Conservation (phyloP, 2,797 vertebrate species). For the Karalla daura region DNA sequence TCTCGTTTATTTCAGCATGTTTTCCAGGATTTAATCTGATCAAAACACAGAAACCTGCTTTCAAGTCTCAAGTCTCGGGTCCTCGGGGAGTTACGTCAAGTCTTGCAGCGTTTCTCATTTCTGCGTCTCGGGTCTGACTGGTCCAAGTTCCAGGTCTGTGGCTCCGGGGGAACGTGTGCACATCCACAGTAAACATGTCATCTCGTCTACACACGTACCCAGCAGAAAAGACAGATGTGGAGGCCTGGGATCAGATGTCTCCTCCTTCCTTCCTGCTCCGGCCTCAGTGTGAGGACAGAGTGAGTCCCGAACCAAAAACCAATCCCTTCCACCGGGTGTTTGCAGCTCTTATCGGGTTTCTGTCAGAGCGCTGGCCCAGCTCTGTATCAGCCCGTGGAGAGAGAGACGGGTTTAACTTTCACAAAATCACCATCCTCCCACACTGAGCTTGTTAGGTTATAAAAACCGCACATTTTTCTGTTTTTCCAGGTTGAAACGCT, state of each 20-base stretch:
- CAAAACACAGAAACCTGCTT: not conserved
- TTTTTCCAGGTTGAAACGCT: not conserved
- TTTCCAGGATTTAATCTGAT: not conserved
- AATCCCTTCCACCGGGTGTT: conserved; percentile 11
- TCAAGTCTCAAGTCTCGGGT: not conserved
- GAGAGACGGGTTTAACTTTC: too few species aligned
- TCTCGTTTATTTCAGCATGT: not conserved
- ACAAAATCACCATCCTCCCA: not conserved
- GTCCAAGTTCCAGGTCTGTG: not conserved
- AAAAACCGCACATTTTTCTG: not conserved
- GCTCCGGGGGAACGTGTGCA: not conserved
- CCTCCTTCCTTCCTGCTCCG: conserved; percentile 5
- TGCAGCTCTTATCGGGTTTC: conserved; percentile 2
- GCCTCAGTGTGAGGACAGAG: not conserved
- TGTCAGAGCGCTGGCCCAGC: not conserved
- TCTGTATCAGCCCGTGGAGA: not conserved
- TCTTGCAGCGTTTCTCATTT: not conserved
- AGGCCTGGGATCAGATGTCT: conserved; percentile 12
- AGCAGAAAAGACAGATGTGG: conserved; percentile 20
- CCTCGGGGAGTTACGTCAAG: not conserved
- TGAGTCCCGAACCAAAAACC: conserved; percentile 6
- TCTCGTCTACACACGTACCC: not conserved
- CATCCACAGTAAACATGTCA: not conserved
- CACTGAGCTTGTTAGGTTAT: not conserved
- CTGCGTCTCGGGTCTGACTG: not conserved